phyloP scores from a whole-genome alignment of 2,113 vertebrate species.

The Paracyprichromis sp. region DNA sequence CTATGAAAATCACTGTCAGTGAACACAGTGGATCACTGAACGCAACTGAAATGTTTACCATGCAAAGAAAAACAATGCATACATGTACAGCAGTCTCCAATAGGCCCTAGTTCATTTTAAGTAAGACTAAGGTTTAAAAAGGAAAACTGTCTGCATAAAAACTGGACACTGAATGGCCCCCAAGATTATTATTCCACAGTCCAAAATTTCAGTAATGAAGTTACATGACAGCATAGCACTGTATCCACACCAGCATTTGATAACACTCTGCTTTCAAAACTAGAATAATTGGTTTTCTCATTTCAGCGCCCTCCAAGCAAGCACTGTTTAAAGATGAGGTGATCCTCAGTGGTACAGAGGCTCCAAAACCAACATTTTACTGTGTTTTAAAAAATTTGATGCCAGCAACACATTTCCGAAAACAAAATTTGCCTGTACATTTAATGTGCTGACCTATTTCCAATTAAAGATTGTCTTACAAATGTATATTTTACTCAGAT shows the following conservation, averaged over 20 bases:
- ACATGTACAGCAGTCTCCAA: not conserved
- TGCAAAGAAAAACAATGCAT: not conserved
- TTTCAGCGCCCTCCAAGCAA: not conserved
- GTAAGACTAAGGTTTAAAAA: not conserved
- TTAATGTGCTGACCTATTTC: not conserved
- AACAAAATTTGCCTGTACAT: not conserved
- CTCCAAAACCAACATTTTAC: not conserved
- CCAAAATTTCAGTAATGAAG: not conserved
- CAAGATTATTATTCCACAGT: not conserved
- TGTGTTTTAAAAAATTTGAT: fast-evolving
- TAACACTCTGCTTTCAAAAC: not conserved
- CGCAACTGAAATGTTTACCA: not conserved
- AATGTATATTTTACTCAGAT: not conserved
- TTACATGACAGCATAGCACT: not conserved
- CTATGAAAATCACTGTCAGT: not conserved
- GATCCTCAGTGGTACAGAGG: not conserved
- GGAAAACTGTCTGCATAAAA: not conserved
- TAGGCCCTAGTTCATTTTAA: not conserved
- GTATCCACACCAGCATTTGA: not conserved
- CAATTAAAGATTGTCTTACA: not conserved
- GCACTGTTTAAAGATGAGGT: not conserved
- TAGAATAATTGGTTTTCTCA: not conserved
- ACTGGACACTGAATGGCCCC: not conserved
- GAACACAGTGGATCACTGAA: not conserved
- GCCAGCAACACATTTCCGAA: not conserved